Conservation (phyloP, 2,113 vertebrate species). For the Dunckerocampus dactyliophorus region DNA sequence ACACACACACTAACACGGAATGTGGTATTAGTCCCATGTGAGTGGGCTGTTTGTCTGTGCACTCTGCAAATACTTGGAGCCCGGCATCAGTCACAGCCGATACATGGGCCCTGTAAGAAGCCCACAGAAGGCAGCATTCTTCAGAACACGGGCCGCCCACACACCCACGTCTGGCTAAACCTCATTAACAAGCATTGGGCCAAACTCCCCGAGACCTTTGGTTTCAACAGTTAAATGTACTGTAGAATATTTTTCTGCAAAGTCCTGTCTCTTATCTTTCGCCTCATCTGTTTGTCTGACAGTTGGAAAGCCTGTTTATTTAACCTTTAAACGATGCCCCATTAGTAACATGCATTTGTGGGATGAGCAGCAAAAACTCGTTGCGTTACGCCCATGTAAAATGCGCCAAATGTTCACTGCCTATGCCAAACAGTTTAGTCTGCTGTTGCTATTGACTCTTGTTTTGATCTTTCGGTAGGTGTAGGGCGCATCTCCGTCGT, state of each 20-base stretch:
- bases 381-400: too few species aligned
- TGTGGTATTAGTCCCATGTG: slow-evolving; percentile 24
- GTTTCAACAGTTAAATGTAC: slow-evolving; percentile 6
- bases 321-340: too few species aligned
- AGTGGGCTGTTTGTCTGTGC: slow-evolving; percentile 39
- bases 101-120: slow-evolving; percentile 25
- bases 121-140: slow-evolving; percentile 45
- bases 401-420: too few species aligned
- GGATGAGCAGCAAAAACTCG: too few species aligned
- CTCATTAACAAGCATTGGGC: slow-evolving; percentile 41
- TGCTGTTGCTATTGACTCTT: too few species aligned
- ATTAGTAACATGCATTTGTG: too few species aligned
- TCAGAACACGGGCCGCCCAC: slow-evolving; percentile 38
- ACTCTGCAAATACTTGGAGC: slow-evolving; percentile 33
- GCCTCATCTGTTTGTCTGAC: background rate
- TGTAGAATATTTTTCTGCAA: background rate
- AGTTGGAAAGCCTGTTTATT: too few species aligned
- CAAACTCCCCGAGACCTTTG: slow-evolving; percentile 31
- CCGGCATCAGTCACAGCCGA: slow-evolving; percentile 31
- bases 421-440: too few species aligned
- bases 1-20: slow-evolving; percentile 12
- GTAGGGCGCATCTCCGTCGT: too few species aligned
- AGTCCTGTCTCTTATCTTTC: background rate
- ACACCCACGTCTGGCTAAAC: slow-evolving; percentile 21
- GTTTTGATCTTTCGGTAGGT: too few species aligned